Base-by-base conservation (phyloP, 2,888 invertebrate genomes). In the Onthophagus sagittarius region DNA sequence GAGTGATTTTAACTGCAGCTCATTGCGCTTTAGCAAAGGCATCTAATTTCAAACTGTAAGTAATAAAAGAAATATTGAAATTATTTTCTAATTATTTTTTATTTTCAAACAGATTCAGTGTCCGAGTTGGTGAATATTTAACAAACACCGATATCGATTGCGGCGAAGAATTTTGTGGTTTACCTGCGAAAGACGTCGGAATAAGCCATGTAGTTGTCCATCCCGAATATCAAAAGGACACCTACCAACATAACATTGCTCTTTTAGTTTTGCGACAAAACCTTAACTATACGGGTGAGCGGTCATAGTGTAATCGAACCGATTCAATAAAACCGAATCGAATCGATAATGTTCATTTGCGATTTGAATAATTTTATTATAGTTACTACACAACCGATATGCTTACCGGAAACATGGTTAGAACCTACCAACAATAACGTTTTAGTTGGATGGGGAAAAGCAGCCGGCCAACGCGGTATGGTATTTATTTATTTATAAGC, bases 321-420 rank as follows among this genome's bases (percentile, higher is more conserved):
- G 31, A 69, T 63, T 72, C 31, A 62, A 33, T 33, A 32, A 67
- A 72, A 72, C 69, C 69, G 33, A 72, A 69, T 69, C 32, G 69
- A 63, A 32, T 13, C 33, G 63, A 69, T 72, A 72, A 72, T 69
- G 11, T 13, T 5, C 53, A 63, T 62, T 69, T 69, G 2, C 33
- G 67, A 67, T 69, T 65, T 71, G 67, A 14, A 23, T 23, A 32
- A 11, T 67, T 67, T 15, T 15, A 31, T 67, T 85, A 76, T 86
- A 94, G 94, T 93, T 82, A 92, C 93, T 78, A 91, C 91, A 0
- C 93, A 93, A 79, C 94, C 94, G 78, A 89, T 94, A 79, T 94
- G 94, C 79, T 78, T 86, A 78, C 83, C 84, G 82, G 84, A 86
- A 81, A 78, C 83, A 76, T 83, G 83, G 84, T 83, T 83, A 53